These are phyloP conservation scores for Champsocephalus gunnari DNA, from an alignment of 2,797 vertebrate species.

Conservation along the genomic window DNA sequence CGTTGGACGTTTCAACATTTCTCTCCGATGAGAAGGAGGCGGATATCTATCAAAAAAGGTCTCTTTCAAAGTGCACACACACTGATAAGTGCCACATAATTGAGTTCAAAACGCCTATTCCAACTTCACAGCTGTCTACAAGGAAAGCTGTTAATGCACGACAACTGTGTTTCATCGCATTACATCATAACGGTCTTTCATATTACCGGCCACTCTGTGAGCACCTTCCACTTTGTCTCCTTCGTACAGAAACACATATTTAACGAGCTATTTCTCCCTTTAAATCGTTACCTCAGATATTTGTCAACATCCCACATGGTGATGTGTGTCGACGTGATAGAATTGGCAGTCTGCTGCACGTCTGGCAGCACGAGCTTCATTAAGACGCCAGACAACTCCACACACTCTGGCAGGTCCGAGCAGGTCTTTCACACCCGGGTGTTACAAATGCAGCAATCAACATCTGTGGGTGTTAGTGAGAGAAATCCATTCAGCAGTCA, in stretches of 20 bases:
- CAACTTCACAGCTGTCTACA: not conserved
- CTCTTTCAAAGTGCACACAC: not conserved
- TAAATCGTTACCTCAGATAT: conserved; percentile 33
- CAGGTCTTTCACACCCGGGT: conserved; percentile 45
- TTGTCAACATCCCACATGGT: conserved; percentile 21
- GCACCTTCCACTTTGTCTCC: not conserved
- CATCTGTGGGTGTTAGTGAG: conserved; percentile 24
- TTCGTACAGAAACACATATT: conserved; percentile 12
- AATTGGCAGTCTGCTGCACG: conserved; percentile 35
- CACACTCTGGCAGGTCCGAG: conserved; percentile 55
- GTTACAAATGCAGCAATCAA: conserved; percentile 33
- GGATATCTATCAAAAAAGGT: not conserved
- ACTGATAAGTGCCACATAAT: not conserved
- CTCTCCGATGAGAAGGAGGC: not conserved
- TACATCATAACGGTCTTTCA: conserved; percentile 28
- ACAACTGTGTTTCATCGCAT: conserved; percentile 11
- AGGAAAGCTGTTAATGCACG: not conserved
- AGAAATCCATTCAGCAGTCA: conserved; percentile 34
- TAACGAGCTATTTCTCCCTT: conserved; percentile 33
- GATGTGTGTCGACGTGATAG: conserved; percentile 46
- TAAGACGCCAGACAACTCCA: conserved; percentile 41
- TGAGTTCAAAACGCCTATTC: not conserved
- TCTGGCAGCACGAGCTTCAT: conserved; percentile 49
- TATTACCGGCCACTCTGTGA: not conserved
- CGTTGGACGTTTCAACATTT: not conserved